phyloP scores from a whole-genome alignment of 2,113 vertebrate species.

The Zosterops hypoxanthus region DNA sequence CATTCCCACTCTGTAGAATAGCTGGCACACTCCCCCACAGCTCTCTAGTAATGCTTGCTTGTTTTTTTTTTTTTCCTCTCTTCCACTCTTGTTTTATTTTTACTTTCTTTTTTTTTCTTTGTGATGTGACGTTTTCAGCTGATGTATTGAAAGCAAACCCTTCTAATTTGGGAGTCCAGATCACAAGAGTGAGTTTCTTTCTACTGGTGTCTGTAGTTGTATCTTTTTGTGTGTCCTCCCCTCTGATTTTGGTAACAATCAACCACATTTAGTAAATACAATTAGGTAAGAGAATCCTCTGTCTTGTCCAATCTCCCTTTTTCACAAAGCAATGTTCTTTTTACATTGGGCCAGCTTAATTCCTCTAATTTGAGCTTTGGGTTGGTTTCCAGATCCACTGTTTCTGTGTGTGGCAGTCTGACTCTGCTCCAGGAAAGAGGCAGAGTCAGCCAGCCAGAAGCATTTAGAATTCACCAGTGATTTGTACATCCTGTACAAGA shows the following conservation, averaged over 20 bases:
- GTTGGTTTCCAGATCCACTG: not conserved
- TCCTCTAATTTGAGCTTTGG: not conserved
- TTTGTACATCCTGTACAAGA: not conserved
- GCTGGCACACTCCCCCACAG: conserved; percentile 14
- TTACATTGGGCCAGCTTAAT: conserved; percentile 73
- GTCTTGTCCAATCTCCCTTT: conserved; percentile 50
- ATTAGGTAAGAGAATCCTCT: conserved; percentile 64
- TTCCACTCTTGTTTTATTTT: conserved; percentile 75
- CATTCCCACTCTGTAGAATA: conserved; percentile 16
- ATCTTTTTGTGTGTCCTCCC: conserved; percentile 37
- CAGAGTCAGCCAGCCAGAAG: not conserved
- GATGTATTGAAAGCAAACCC: conserved; percentile 83
- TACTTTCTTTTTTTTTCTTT: conserved; percentile 70
- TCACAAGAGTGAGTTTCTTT: conserved; percentile 82
- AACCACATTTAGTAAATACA: conserved; percentile 28
- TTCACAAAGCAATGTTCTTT: conserved; percentile 79
- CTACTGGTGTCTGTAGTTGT: conserved; percentile 75
- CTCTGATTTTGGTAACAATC: conserved; percentile 29
- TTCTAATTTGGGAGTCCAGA: conserved; percentile 82
- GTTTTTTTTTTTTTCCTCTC: conserved; percentile 27
- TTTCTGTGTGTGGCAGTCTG: not conserved
- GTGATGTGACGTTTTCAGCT: conserved; percentile 78
- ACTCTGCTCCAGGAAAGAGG: not conserved
- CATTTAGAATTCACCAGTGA: not conserved
- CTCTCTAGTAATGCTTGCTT: conserved; percentile 67